Evolutionary conservation across 2,113 vertebrate genomes (phyloP).

Genomic region (Tyrannus savana): DNA sequence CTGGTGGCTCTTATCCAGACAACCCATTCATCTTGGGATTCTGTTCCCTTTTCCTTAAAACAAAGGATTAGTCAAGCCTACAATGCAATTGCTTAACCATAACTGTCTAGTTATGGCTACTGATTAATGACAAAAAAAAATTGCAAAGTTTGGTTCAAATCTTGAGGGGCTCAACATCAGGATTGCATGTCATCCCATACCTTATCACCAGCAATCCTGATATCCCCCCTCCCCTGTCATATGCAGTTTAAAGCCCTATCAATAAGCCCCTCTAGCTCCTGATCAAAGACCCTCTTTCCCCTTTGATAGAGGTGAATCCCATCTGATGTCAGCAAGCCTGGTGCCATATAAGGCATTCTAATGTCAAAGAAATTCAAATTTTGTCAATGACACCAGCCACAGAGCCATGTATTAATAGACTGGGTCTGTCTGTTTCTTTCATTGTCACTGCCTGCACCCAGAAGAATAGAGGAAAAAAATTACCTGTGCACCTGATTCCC

Average conservation of each 20-base stretch:
- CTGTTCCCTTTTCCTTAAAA: not conserved
- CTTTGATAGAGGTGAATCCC: not conserved
- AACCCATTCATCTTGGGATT: not conserved
- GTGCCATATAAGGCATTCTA: not conserved
- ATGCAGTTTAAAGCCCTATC: not conserved
- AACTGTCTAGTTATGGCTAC: not conserved
- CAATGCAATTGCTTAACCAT: not conserved
- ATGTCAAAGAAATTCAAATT: not conserved
- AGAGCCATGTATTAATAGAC: not conserved
- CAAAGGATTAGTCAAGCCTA: not conserved
- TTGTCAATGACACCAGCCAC: not conserved
- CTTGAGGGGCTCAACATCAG: not conserved
- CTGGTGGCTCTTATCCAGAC: not conserved
- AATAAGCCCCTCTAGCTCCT: not conserved
- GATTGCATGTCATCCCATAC: not conserved
- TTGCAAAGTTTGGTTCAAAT: not conserved
- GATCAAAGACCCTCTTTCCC: not conserved
- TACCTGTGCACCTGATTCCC: not conserved
- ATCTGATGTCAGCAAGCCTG: not conserved
- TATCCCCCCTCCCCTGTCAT: not conserved
- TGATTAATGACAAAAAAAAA: not conserved
- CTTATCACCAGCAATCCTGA: not conserved
- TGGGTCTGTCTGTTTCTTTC: not conserved
- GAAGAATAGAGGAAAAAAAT: not conserved
- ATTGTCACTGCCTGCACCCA: not conserved